Percentiles rank a stretch among this genome's conserved stretches.
These are phyloP conservation scores for Cataglyphis albicans DNA, from an alignment of 2,888 invertebrate genomes.

Conservation along the genomic window DNA sequence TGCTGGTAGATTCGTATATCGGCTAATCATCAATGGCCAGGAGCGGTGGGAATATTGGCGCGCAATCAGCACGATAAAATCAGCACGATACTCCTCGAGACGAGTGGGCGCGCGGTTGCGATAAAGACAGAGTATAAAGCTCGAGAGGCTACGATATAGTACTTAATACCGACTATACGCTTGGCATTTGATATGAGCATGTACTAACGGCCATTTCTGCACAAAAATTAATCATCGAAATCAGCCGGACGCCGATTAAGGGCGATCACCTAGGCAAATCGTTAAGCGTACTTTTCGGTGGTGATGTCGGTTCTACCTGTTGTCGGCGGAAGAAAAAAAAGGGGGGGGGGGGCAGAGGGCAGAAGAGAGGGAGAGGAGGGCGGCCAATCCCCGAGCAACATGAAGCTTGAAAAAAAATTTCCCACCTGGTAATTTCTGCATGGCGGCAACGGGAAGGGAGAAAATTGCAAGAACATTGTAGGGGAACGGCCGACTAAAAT, in stretches of 20 bases:
- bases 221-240: conserved; percentile 73
- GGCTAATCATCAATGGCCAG: conserved; percentile 63
- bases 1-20: conserved; percentile 46
- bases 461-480: conserved; percentile 65
- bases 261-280: conserved; percentile 62
- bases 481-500: conserved; percentile 32
- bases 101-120: conserved; percentile 29
- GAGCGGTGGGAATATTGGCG: conserved; percentile 40
- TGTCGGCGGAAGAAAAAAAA: background rate
- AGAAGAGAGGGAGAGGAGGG: background rate
- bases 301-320: conserved; percentile 46
- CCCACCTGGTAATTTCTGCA: conserved; percentile 61
- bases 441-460: conserved; percentile 40
- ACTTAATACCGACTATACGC: conserved; percentile 59
- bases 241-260: conserved; percentile 67
- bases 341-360: too few species aligned
- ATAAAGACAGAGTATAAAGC: conserved; percentile 46
- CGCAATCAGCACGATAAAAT: conserved; percentile 58
- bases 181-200: conserved; percentile 63
- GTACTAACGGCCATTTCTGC: conserved; percentile 77
- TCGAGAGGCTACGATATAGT: conserved; percentile 59
- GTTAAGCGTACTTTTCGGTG: conserved; percentile 50
- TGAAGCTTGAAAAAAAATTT: conserved; percentile 56
- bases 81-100: conserved; percentile 63
- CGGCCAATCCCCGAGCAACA: conserved; percentile 38